Evolutionary conservation across 2,797 vertebrate genomes (phyloP), one percentile per base, ranked within the genome.

Genomic region (Pelochelys cantorii): DNA sequence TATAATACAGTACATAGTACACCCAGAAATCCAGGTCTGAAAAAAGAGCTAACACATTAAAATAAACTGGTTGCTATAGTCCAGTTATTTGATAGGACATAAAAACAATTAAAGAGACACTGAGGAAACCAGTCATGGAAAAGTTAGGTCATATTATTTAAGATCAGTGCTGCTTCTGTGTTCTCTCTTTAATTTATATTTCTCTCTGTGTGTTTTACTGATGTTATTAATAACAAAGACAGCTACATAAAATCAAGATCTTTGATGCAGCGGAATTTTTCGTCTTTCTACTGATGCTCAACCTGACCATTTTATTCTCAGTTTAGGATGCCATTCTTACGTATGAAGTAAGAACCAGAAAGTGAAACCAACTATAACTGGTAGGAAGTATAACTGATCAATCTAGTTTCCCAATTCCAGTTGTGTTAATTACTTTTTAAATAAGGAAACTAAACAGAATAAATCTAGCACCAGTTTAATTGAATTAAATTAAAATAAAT

Each of bases 81-180:
- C 86, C 55, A 81, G 79, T 92, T 81, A 81, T 90, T 96, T 18
- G 94, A 93, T 87, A 87, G 89, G 85, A 87, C 74, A 86, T 48
- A 68, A 89, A 94, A 92, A 91, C 80, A 92, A 27, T 90, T 78
- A 78, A 88, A 82, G 60, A 94, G 90, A 79, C 78, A 93, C 87
- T 81, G 88, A 86, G 75, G 84, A 85, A 94, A 87, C 31, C 55
- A 86, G 91, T 84, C 79, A 94, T 93, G 94, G 93, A 96, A 97
- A 96, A 94, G 80, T 82, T 90, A 85, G 87, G 79, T 93, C 90
- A 93, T 83, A 42, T 52, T 82, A 75, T 92, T 95, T 85, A 84
- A 95, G 93, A 88, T 85, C 85, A 74, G 48, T 53, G 90, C 92
- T 90, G 81, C 84, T 94, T 60, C 60, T 88, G 42, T 37, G 86